Base-by-base conservation (phyloP, 2,797 vertebrate species). In the Pelodytes ibericus region DNA sequence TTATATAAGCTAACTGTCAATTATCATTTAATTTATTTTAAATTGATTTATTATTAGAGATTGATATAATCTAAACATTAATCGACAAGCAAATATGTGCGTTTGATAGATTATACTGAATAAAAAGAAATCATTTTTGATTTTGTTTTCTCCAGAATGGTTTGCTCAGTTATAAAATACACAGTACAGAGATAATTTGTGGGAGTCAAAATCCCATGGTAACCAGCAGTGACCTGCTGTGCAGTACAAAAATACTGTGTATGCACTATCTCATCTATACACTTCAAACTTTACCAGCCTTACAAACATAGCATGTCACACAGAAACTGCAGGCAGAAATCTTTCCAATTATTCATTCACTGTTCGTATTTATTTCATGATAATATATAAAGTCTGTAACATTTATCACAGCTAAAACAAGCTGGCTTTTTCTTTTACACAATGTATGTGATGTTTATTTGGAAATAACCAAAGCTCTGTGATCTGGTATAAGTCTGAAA, bases 171-270 rank as follows among this genome's bases (percentile, higher is more conserved):
- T 78, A 72, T 39, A 78, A 72, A 72, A 60, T 36, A 72, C 58
- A 62, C n/a, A 72, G 39, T 11, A 22, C 36, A n/a, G 53, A 72
- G 51, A 47, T 66, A 72, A 77, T 77, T 72, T 72, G 30, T 71
- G 51, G 60, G 67, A 71, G 75, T 66, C 53, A 57, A 18, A 78
- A 60, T 71, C 41, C 75, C 69, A 78, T 78, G 75, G 69, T 72
- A 72, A 78, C 69, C 30, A 64, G 15, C 11, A 31, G 27, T 60
- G 24, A 20, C 69, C 68, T 53, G 62, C 75, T 72, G 69, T 61
- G 75, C 29, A 31, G 20, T 25, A 61, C 62, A 44, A 60, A 53
- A 13, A 15, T 47, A 51, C 64, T 66, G 53, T 25, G 44, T 30
- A 25, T 77, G 10, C n/a, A 60, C 41, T 27, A 66, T 36, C 26